Conservation (phyloP, 2,797 vertebrate species). For the Chelmon rostratus region DNA sequence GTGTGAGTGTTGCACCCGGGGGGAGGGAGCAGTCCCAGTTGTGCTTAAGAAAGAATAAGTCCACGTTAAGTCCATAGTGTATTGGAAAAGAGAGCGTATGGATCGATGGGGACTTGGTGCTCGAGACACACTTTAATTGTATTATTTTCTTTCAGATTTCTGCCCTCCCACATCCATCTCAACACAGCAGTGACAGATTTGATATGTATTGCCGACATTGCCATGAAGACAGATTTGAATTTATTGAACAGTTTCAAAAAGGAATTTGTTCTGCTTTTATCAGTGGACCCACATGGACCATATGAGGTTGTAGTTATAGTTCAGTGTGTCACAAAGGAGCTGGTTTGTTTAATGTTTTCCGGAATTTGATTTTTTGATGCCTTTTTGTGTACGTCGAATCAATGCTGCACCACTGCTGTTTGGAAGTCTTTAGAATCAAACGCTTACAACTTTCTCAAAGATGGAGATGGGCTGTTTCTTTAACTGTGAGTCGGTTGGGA, state of each 20-base stretch:
- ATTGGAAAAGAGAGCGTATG: slow-evolving; percentile 74
- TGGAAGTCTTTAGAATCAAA: slow-evolving; percentile 62
- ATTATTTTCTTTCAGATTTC: slow-evolving; percentile 80
- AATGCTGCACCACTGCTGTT: slow-evolving; percentile 21
- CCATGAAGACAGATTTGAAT: slow-evolving; percentile 78
- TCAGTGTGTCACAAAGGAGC: slow-evolving; percentile 44
- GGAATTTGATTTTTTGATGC: slow-evolving; percentile 22
- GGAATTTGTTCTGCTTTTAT: slow-evolving; percentile 71
- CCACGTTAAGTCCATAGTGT: slow-evolving; percentile 80
- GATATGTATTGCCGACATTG: slow-evolving; percentile 75
- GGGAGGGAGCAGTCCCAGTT: slow-evolving; percentile 66
- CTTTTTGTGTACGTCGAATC: slow-evolving; percentile 48
- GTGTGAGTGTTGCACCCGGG: slow-evolving; percentile 67
- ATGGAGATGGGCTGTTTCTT: slow-evolving; percentile 65
- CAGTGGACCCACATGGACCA: slow-evolving; percentile 30
- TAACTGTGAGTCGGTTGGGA: slow-evolving; percentile 61
- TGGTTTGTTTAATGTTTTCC: slow-evolving; percentile 35
- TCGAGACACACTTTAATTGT: slow-evolving; percentile 77
- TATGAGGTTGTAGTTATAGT: slow-evolving; percentile 38
- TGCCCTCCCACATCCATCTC: slow-evolving; percentile 74
- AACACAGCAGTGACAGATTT: slow-evolving; percentile 75
- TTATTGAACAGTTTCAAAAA: slow-evolving; percentile 77
- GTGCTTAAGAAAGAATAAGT: slow-evolving; percentile 85
- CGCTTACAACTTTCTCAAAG: slow-evolving; percentile 74
- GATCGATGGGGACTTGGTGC: slow-evolving; percentile 77